phyloP scores from a whole-genome alignment of 2,797 vertebrate species.

The Hylomyscus alleni region DNA sequence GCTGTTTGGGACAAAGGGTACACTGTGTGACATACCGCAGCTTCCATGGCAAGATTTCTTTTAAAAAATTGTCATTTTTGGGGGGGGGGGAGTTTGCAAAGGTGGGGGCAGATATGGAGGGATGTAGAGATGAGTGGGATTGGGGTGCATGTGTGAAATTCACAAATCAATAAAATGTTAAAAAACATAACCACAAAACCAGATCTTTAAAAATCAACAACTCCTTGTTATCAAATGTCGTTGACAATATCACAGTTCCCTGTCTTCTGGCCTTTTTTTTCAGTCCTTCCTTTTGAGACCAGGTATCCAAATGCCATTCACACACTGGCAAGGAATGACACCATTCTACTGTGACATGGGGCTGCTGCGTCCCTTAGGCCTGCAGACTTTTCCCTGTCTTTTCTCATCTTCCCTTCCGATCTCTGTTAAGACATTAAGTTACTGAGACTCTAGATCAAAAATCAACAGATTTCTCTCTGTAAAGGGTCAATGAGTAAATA shows the following conservation, averaged over 20 bases:
- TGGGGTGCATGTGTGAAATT: background rate
- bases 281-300: background rate
- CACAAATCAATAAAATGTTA: background rate
- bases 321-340: background rate
- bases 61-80: background rate
- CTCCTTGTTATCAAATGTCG: background rate
- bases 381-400: constrained; percentile 29
- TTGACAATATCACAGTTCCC: background rate
- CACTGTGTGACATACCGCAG: background rate
- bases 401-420: background rate
- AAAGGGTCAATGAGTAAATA: background rate
- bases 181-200: constrained; percentile 35
- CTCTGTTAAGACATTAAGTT: constrained; percentile 19
- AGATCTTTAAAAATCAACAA: constrained; percentile 42
- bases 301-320: background rate
- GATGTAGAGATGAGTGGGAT: background rate
- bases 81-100: background rate
- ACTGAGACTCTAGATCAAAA: background rate
- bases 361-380: background rate
- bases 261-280: constrained; percentile 14
- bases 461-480: background rate
- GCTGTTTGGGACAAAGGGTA: background rate
- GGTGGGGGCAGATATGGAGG: background rate
- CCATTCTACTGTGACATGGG: background rate
- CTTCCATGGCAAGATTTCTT: background rate